These are phyloP conservation scores for Drosophila neonasuta DNA, from an alignment of 2,888 invertebrate genomes.

Conservation along the genomic window DNA sequence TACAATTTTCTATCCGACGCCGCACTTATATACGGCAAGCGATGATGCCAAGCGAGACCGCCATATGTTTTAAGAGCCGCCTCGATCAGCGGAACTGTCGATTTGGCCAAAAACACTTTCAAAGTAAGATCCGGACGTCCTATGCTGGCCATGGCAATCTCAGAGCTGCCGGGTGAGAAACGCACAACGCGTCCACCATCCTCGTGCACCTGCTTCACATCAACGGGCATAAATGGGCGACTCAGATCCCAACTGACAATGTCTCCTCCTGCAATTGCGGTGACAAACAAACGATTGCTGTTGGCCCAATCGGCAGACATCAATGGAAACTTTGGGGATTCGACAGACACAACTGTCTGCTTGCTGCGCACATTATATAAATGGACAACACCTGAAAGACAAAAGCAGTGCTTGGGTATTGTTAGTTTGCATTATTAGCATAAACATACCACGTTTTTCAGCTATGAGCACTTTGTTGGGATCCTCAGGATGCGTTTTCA, in stretches of 20 bases:
- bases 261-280: slow-evolving; percentile 86
- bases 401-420: not conserved
- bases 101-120: slow-evolving; percentile 85
- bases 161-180: slow-evolving; percentile 85
- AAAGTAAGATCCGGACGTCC: slow-evolving; percentile 87
- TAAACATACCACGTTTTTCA: slow-evolving; percentile 85
- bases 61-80: slow-evolving; percentile 84
- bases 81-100: slow-evolving; percentile 84
- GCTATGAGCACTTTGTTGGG: slow-evolving; percentile 88
- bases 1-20: slow-evolving; percentile 85
- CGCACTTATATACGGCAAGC: slow-evolving; percentile 85
- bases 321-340: slow-evolving; percentile 85
- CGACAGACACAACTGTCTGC: slow-evolving; percentile 86
- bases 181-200: slow-evolving; percentile 85
- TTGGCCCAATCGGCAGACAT: slow-evolving; percentile 88
- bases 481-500: slow-evolving; percentile 88
- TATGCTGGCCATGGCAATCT: slow-evolving; percentile 86
- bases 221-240: slow-evolving; percentile 85
- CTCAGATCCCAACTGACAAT: slow-evolving; percentile 86
- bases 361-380: slow-evolving; percentile 88
- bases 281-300: slow-evolving; percentile 84
- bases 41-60: slow-evolving; percentile 86
- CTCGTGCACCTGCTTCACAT: slow-evolving; percentile 85
- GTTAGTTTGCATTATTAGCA: not conserved
- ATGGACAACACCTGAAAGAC: slow-evolving; percentile 84